phyloP scores from a whole-genome alignment of 2,888 invertebrate genomes.

The Polydesmus complanatus region DNA sequence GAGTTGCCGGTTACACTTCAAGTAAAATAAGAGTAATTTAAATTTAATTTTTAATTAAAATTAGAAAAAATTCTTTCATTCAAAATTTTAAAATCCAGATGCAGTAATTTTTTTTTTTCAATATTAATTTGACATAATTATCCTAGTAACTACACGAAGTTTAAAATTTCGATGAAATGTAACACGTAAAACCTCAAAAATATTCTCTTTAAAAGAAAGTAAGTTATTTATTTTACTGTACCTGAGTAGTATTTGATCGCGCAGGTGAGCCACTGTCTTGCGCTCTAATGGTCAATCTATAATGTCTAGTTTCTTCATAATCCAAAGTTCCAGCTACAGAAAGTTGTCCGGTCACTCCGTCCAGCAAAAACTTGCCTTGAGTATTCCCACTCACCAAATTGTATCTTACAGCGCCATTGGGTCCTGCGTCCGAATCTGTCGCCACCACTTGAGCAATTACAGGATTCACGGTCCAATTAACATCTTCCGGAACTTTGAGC shows the following conservation, averaged over 20 bases:
- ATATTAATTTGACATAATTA: too few relatives aligned
- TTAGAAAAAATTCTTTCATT: too few relatives aligned
- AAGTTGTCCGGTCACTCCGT: slow-evolving; percentile 81
- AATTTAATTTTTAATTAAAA: too few relatives aligned
- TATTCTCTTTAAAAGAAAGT: too few relatives aligned
- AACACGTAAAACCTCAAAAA: too few relatives aligned
- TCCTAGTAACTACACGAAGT: too few relatives aligned
- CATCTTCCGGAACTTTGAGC: slow-evolving; percentile 74
- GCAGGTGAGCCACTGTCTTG: slow-evolving; percentile 93
- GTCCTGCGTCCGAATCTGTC: slow-evolving; percentile 79
- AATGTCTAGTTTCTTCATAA: slow-evolving; percentile 72
- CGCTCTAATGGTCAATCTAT: slow-evolving; percentile 78
- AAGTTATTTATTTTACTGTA: too few relatives aligned
- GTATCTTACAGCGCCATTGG: slow-evolving; percentile 82
- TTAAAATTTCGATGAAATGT: too few relatives aligned
- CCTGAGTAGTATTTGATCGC: slow-evolving; percentile 80
- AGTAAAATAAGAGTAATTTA: too few relatives aligned
- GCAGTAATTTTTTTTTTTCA: too few relatives aligned
- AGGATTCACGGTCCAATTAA: slow-evolving; percentile 68
- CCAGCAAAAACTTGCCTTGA: slow-evolving; percentile 84
- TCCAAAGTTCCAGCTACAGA: slow-evolving; percentile 74
- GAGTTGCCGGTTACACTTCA: too few relatives aligned
- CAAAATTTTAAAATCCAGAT: too few relatives aligned
- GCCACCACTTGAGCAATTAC: slow-evolving; percentile 71
- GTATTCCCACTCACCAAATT: slow-evolving; percentile 92